Evolutionary conservation across 2,797 vertebrate genomes (phyloP).

Genomic region (Semotilus atromaculatus): DNA sequence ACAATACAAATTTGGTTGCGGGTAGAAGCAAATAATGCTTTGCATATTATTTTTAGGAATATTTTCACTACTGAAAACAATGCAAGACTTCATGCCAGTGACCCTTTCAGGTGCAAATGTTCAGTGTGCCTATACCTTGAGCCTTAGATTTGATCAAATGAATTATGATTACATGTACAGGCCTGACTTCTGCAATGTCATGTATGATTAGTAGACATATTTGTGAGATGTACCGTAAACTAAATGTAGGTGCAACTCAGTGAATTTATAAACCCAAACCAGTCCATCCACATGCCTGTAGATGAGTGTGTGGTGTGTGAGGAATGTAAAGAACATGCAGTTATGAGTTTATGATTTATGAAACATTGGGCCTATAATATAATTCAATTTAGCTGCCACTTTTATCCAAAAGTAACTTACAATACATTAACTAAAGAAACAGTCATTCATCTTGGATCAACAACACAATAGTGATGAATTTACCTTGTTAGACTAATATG

Average conservation of each 20-base stretch:
- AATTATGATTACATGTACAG: neutral
- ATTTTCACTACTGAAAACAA: neutral
- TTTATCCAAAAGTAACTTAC: neutral
- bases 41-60: constrained; percentile 29
- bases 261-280: constrained; percentile 57
- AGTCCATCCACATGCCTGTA: constrained; percentile 67
- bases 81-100: neutral
- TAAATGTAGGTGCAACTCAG: neutral
- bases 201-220: neutral
- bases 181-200: neutral
- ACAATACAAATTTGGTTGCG: neutral
- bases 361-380: neutral
- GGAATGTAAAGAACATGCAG: neutral
- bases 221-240: neutral
- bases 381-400: neutral
- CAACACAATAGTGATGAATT: neutral
- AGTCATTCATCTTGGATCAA: neutral
- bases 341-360: constrained; percentile 4
- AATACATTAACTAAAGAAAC: neutral
- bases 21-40: constrained; percentile 1
- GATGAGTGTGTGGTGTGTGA: constrained; percentile 57
- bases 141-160: neutral
- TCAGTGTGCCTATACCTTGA: neutral
- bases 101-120: neutral
- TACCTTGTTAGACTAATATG: neutral